Percentiles rank a stretch among this genome's conserved stretches.
phyloP scores from a whole-genome alignment of 1,140 invertebrate species.

The Hormaphis cornu region DNA sequence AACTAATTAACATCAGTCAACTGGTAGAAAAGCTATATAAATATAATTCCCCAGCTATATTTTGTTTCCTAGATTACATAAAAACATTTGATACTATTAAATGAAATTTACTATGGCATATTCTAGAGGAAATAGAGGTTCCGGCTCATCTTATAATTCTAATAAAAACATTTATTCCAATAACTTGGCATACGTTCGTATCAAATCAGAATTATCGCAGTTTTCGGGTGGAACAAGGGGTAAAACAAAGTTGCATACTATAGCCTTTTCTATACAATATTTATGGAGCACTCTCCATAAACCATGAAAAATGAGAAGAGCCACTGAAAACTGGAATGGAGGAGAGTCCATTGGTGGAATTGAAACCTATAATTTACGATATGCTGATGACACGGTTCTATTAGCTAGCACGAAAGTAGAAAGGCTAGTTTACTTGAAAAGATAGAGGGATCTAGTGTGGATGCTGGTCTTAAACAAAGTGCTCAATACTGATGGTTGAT shows the following conservation, averaged over 20 bases:
- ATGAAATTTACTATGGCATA: background rate
- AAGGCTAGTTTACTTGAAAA: background rate
- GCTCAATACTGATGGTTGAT: no score
- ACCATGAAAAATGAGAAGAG: background rate
- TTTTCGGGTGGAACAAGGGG: background rate
- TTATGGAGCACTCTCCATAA: no score
- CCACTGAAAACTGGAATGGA: background rate
- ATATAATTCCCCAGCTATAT: background rate
- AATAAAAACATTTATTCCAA: background rate
- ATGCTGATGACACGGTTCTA: constrained; percentile 20
- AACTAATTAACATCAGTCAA: background rate
- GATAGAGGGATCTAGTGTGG: background rate
- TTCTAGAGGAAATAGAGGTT: background rate
- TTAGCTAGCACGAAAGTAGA: background rate
- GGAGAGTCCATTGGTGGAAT: background rate
- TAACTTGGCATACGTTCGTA: background rate
- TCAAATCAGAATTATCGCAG: background rate
- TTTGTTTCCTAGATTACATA: background rate
- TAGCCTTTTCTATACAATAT: background rate
- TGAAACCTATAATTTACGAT: constrained; percentile 12
- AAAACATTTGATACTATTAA: background rate
- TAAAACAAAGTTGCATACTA: background rate
- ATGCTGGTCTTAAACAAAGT: no score
- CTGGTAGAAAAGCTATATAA: background rate
- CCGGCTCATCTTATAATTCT: background rate